These are phyloP conservation scores for Centropus bengalensis DNA, from an alignment of 2,113 vertebrate genomes.

Conservation along the genomic window DNA sequence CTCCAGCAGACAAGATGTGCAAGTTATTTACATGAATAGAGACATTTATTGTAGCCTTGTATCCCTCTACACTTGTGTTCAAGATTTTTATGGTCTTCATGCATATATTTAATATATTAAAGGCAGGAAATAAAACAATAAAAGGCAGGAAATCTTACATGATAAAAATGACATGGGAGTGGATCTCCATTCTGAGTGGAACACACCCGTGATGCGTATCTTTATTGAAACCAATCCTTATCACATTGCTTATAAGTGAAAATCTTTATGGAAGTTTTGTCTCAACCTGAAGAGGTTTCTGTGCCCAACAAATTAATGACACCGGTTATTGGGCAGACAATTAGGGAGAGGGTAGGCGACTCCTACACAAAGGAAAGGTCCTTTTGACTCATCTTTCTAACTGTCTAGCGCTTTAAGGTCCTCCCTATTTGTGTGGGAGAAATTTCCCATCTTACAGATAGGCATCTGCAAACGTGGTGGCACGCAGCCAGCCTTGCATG, in stretches of 20 bases:
- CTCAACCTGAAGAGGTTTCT: background rate
- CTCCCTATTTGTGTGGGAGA: conserved; percentile 72
- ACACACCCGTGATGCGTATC: background rate
- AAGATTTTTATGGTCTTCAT: background rate
- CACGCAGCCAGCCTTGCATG: background rate
- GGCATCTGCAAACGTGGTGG: background rate
- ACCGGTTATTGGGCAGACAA: background rate
- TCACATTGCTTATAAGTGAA: background rate
- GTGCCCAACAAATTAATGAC: background rate
- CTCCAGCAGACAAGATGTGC: background rate
- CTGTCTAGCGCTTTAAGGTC: conserved; percentile 7
- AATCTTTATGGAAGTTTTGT: background rate
- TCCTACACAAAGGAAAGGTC: conserved; percentile 46
- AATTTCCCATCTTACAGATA: conserved; percentile 62
- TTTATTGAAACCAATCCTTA: background rate
- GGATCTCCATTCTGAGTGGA: background rate
- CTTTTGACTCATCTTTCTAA: conserved; percentile 60
- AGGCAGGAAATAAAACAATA: background rate
- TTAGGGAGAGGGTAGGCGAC: background rate
- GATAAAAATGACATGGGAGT: background rate
- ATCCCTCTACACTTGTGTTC: background rate
- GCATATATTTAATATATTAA: background rate
- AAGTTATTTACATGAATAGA: background rate
- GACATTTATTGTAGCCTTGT: background rate
- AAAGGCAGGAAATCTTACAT: background rate